phyloP scores from a whole-genome alignment of 2,113 vertebrate genomes.

The Chunga burmeisteri region DNA sequence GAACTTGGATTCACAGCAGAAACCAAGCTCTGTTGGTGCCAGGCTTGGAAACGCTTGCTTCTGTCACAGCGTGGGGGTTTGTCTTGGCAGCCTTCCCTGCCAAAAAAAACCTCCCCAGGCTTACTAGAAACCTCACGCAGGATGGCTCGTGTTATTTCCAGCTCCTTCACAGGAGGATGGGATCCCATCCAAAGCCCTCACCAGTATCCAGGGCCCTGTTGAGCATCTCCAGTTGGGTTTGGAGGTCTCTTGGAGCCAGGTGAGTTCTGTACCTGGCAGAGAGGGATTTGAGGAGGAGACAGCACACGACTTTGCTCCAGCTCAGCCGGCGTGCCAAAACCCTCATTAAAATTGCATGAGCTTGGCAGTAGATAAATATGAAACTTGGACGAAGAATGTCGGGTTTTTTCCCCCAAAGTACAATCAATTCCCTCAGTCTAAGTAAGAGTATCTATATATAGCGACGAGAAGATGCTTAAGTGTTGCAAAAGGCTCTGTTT shows the following conservation, averaged over 20 bases:
- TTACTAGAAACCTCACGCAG: not conserved
- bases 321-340: not conserved
- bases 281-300: not conserved
- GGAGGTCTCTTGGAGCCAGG: not conserved
- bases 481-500: not conserved
- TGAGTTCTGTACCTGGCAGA: not conserved
- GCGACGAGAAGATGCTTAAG: not conserved
- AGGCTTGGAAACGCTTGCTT: not conserved
- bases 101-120: not conserved
- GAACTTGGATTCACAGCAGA: not conserved
- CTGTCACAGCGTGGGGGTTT: accelerated
- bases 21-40: not conserved
- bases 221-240: not conserved
- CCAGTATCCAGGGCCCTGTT: not conserved
- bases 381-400: not conserved
- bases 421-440: not conserved
- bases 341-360: not conserved
- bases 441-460: slow-evolving; percentile 14
- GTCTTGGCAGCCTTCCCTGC: not conserved
- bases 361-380: not conserved
- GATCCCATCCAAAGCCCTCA: not conserved
- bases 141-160: not conserved
- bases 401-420: not conserved
- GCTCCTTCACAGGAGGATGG: not conserved
- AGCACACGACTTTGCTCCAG: not conserved